A percentile compares a stretch with the other conserved stretches of the same genome.
Evolutionary conservation across 2,797 vertebrate species (phyloP).

Genomic region (Falco biarmicus): DNA sequence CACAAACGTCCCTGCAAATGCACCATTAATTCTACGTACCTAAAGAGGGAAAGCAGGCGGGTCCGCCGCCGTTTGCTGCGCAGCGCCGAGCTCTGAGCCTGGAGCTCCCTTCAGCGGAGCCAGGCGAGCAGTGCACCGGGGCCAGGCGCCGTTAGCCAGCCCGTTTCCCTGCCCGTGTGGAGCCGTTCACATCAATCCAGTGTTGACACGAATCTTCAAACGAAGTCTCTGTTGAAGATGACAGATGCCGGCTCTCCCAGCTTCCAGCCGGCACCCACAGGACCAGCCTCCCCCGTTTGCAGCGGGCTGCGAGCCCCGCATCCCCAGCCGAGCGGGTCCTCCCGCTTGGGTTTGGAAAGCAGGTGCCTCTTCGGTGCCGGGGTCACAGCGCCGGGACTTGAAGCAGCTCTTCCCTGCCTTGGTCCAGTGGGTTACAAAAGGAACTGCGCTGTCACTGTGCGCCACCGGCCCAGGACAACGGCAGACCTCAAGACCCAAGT

Average conservation of each 20-base stretch:
- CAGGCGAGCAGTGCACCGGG: neutral
- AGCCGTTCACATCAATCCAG: neutral
- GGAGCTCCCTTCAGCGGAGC: constrained; percentile 70
- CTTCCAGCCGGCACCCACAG: neutral
- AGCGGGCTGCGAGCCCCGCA: neutral
- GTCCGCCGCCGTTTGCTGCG: neutral
- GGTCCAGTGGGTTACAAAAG: neutral
- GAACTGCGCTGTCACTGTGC: neutral
- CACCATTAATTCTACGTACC: neutral
- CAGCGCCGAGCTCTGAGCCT: constrained; percentile 23
- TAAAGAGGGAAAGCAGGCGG: neutral
- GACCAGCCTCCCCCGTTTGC: neutral
- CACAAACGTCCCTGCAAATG: neutral
- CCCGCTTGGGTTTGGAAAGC: neutral
- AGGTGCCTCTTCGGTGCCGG: neutral
- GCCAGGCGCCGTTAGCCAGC: rapidly evolving
- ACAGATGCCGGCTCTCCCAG: neutral
- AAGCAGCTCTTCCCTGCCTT: neutral
- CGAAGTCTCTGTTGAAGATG: neutral
- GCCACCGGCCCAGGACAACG: neutral
- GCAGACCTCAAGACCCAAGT: neutral
- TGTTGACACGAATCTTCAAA: too few species aligned
- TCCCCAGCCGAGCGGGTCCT: neutral
- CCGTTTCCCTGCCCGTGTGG: rapidly evolving
- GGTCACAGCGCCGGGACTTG: neutral